These are phyloP conservation scores for Ectobius pallidus DNA, from an alignment of 2,888 invertebrate species.

Conservation along the genomic window DNA sequence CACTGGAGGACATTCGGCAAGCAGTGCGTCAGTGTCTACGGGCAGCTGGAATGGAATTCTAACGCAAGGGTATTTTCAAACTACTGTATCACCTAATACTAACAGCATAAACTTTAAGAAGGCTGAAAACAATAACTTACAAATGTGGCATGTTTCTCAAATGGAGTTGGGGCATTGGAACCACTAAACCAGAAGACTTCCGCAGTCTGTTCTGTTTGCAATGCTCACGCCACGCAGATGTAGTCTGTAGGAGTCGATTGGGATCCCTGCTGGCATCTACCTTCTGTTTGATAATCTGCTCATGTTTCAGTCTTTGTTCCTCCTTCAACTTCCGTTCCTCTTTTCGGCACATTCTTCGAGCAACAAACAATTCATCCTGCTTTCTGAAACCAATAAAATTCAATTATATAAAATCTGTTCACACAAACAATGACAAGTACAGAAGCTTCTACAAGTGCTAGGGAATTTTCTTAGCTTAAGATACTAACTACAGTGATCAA, in stretches of 20 bases:
- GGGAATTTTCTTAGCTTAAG: no score
- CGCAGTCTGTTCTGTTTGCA: neutral
- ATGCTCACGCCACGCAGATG: slow-evolving; percentile 29
- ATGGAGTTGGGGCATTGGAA: neutral
- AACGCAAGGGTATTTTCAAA: no score
- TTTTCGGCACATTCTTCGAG: neutral
- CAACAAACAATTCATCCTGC: slow-evolving; percentile 22
- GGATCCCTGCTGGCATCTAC: slow-evolving; percentile 32
- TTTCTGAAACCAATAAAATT: neutral
- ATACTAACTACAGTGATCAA: no score
- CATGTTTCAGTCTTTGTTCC: neutral
- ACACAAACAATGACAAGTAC: no score
- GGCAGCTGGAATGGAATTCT: no score
- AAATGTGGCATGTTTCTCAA: slow-evolving; percentile 12
- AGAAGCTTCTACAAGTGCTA: no score
- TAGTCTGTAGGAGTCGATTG: slow-evolving; percentile 28
- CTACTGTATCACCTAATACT: no score
- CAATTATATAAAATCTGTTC: neutral
- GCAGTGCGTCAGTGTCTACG: no score
- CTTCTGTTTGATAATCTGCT: neutral
- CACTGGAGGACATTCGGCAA: no score
- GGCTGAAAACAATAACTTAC: no score
- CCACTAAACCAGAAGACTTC: neutral
- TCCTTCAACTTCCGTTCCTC: neutral
- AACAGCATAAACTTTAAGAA: no score